Conservation (phyloP, 2,888 invertebrate species). For the Caenorhabditis sp. region DNA sequence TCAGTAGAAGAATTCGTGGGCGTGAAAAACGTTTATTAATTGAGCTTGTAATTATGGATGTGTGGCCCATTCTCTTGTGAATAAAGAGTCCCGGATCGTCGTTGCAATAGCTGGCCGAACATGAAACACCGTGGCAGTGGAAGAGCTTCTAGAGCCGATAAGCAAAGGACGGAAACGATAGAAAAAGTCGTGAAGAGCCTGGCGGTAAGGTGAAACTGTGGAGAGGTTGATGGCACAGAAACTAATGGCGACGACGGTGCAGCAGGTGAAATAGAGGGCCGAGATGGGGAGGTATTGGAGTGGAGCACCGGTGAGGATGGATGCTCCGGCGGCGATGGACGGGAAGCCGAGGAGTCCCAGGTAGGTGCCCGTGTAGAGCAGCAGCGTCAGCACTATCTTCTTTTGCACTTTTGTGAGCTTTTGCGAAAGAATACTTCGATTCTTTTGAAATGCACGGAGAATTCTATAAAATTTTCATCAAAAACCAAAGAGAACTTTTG, state of each 20-base stretch:
- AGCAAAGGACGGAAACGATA: background rate
- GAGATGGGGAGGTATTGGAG: conserved; percentile 1
- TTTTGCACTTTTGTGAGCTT: conserved; percentile 10
- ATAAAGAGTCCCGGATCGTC: conserved; percentile 10
- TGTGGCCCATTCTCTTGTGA: conserved; percentile 10
- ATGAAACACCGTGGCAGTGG: conserved; percentile 7
- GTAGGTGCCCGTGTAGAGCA: conserved; percentile 15
- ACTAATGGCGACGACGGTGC: conserved; percentile 6
- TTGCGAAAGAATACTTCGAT: conserved; percentile 7
- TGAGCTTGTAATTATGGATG: background rate
- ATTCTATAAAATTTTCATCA: too few relatives aligned
- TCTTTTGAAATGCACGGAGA: background rate
- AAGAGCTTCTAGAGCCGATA: background rate
- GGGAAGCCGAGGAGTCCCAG: conserved; percentile 23
- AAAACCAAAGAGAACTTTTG: background rate
- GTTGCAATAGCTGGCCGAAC: background rate
- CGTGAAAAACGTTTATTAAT: conserved; percentile 4
- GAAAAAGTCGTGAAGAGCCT: conserved; percentile 6
- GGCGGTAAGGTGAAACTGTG: conserved; percentile 34
- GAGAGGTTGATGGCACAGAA: conserved; percentile 34
- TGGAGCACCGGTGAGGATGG: background rate
- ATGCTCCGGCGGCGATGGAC: background rate
- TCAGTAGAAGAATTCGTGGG: conserved; percentile 2
- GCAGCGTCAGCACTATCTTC: conserved; percentile 16
- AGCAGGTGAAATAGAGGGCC: conserved; percentile 10